Evolutionary conservation across 23 tunicate species (phyloP), one percentile per base, ranked within the genome.

Genomic region (Phallusia fumigata): DNA sequence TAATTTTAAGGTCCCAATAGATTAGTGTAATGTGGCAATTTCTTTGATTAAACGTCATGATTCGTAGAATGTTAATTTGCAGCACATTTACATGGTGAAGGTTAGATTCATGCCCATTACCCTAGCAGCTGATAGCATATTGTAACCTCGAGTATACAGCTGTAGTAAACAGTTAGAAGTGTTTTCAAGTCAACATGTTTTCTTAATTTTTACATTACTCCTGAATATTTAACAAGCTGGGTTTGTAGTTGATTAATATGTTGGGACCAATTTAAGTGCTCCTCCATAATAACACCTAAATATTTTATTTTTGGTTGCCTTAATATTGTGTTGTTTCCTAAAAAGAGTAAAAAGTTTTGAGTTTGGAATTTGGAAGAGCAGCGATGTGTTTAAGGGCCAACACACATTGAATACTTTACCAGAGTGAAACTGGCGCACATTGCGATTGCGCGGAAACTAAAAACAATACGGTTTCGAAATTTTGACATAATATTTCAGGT

Each of bases 91-190:
- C 15, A 12, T 76, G 30, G 24, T 76, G 49, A 19, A 22, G 12
- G 32, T 11, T 15, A 15, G 52, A 19, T 33, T 15, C 32, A 35
- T 22, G 12, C 12, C 32, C 47, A 76, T 19, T 12, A 18, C n/a
- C n/a, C n/a, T n/a, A n/a, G n/a, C n/a, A n/a, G n/a, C n/a, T n/a
- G n/a, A n/a, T n/a, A n/a, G n/a, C n/a, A n/a, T n/a, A n/a, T n/a
- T n/a, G n/a, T n/a, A n/a, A n/a, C n/a, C n/a, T n/a, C n/a, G n/a
- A n/a, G 58, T 19, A 81, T 36, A 45, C 49, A 53, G 76, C 84
- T 58, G 30, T 81, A 81, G 26, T 81, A 81, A 31, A 58, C 84
- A 22, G 16, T 13, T 8, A n/a, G n/a, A n/a, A 81, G 51, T 22
- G 84, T 31, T 22, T 47, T 16, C 30, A 18, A 11, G 12, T 35